phyloP scores from a whole-genome alignment of 2,113 vertebrate genomes.

The Phylloscopus trochiloides region DNA sequence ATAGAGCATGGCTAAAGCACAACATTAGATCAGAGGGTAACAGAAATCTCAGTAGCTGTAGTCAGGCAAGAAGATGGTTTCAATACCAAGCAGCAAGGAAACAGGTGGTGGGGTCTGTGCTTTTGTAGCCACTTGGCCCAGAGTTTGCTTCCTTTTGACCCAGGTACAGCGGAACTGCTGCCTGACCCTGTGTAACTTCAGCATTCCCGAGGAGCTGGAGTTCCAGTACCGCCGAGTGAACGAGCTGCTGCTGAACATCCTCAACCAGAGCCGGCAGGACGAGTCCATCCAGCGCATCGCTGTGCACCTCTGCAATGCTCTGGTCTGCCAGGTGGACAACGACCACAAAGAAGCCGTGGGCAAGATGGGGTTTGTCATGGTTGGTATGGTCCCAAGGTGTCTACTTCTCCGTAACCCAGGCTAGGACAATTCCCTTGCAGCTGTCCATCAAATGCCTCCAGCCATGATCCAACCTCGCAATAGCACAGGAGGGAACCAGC shows the following conservation, averaged over 20 bases:
- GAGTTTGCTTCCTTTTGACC: background rate
- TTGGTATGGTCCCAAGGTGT: slow-evolving; percentile 57
- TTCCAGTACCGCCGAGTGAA: slow-evolving; percentile 97
- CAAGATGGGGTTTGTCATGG: slow-evolving; percentile 99
- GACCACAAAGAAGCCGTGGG: slow-evolving; percentile 98
- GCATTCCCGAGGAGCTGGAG: slow-evolving; percentile 95
- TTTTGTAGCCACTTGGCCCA: background rate
- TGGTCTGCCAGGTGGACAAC: slow-evolving; percentile 99
- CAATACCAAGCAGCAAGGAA: background rate
- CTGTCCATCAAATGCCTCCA: background rate
- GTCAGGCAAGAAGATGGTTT: background rate
- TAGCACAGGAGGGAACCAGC: background rate
- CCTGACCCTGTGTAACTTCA: slow-evolving; percentile 96
- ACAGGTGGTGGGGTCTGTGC: background rate
- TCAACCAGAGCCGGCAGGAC: slow-evolving; percentile 90
- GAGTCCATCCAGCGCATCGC: slow-evolving; percentile 98
- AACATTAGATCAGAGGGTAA: background rate
- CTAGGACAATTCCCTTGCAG: slow-evolving; percentile 16
- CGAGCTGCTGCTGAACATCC: slow-evolving; percentile 91
- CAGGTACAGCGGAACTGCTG: slow-evolving; percentile 99
- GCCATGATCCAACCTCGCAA: rapidly evolving
- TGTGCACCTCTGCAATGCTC: slow-evolving; percentile 93
- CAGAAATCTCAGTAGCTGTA: background rate
- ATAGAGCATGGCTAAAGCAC: background rate
- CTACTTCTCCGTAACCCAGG: background rate